phyloP scores from a whole-genome alignment of 2,797 vertebrate species.

The Cyprinodon diabolis region DNA sequence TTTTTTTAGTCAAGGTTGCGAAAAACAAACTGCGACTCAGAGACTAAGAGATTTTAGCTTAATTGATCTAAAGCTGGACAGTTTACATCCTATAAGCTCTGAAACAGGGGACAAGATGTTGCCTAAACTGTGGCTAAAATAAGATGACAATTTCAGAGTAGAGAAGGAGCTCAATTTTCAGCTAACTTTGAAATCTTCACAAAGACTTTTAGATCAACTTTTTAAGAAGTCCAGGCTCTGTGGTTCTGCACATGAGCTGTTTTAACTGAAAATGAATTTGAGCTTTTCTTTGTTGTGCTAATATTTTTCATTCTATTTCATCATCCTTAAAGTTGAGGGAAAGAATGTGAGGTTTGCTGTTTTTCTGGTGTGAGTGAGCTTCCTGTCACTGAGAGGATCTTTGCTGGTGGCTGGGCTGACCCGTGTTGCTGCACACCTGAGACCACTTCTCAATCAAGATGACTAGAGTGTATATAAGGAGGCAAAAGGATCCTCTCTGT shows the following conservation, averaged over 20 bases:
- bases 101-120: conserved; percentile 64
- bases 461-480: too few relatives aligned
- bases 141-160: conserved; percentile 27
- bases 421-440: too few relatives aligned
- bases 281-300: not conserved
- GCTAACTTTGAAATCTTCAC: conserved; percentile 21
- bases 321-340: not conserved
- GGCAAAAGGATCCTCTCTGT: too few relatives aligned
- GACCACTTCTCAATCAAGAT: too few relatives aligned
- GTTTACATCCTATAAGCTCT: conserved; percentile 47
- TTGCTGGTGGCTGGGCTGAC: too few relatives aligned
- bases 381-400: too few relatives aligned
- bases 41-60: conserved; percentile 44
- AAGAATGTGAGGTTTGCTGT: too few relatives aligned
- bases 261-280: not conserved
- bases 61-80: conserved; percentile 65
- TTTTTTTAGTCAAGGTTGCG: not conserved
- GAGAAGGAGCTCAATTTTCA: conserved; percentile 46
- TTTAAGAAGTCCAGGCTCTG: conserved; percentile 3
- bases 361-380: too few relatives aligned
- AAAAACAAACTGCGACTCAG: not conserved
- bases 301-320: not conserved
- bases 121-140: conserved; percentile 43
- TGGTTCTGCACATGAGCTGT: not conserved
- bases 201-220: not conserved